A percentile compares a stretch with the other conserved stretches of the same genome.
phyloP scores from a whole-genome alignment of 1,140 invertebrate genomes.

The Eufriesea mexicana region DNA sequence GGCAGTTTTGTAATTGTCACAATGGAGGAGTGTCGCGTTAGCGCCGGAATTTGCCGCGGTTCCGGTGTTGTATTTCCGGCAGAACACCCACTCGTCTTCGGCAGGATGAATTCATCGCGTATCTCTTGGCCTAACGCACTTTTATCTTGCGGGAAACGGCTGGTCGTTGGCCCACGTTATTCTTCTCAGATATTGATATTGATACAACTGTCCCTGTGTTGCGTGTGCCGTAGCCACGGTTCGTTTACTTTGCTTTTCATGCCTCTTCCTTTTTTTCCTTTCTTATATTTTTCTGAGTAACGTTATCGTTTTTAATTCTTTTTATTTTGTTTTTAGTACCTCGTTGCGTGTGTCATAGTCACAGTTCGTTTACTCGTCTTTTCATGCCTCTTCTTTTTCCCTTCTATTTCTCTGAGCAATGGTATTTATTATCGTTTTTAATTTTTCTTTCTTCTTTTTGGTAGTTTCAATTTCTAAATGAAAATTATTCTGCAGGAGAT shows the following conservation, averaged over 20 bases:
- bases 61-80: constrained; percentile 58
- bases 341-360: no score
- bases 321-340: no score
- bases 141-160: constrained; percentile 73
- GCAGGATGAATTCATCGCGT: constrained; percentile 69
- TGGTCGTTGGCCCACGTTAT: constrained; percentile 74
- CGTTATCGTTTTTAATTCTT: background rate
- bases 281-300: no score
- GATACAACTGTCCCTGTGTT: constrained; percentile 58
- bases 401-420: no score
- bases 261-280: background rate
- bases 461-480: no score
- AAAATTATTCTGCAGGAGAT: no score
- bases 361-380: no score
- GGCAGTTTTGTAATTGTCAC: constrained; percentile 9
- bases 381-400: no score
- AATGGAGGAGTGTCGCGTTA: background rate
- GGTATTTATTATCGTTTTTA: no score
- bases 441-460: no score
- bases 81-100: constrained; percentile 63
- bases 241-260: background rate
- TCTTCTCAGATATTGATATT: constrained; percentile 54
- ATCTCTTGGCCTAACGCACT: constrained; percentile 63
- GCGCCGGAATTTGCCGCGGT: constrained; percentile 14
- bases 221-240: background rate